phyloP scores from a whole-genome alignment of 2,797 vertebrate species.

The Chelonia mydas region DNA sequence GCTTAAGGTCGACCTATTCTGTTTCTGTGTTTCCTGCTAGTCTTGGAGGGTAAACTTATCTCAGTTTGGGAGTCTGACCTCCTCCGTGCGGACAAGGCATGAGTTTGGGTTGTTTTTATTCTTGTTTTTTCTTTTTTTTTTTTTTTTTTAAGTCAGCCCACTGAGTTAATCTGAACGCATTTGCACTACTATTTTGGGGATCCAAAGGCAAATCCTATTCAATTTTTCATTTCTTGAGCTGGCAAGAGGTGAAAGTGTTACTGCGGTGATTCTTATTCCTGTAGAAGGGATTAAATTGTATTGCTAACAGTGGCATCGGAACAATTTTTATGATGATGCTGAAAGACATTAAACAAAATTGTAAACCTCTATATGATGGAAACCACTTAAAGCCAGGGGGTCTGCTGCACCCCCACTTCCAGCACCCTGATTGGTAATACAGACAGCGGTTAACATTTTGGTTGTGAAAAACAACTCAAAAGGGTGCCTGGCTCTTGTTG shows the following conservation, averaged over 20 bases:
- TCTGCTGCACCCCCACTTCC: no score
- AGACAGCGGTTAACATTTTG: not conserved
- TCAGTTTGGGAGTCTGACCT: not conserved
- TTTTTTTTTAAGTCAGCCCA: not conserved
- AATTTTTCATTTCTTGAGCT: not conserved
- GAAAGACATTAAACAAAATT: no score
- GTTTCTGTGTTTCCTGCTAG: not conserved
- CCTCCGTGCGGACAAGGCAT: no score
- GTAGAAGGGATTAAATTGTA: not conserved
- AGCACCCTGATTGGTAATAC: not conserved
- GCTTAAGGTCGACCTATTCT: not conserved
- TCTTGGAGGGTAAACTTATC: not conserved
- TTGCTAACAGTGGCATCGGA: not conserved
- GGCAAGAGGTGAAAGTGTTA: not conserved
- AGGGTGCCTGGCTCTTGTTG: not conserved
- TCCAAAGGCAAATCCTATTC: not conserved
- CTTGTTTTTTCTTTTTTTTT: not conserved
- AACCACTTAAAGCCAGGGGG: no score
- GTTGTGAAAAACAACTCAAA: not conserved
- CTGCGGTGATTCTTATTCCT: not conserved
- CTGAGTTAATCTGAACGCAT: not conserved
- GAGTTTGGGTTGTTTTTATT: not conserved
- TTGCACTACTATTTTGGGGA: not conserved
- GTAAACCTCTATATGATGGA: no score
- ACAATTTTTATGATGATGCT: no score